Conservation (phyloP, 2,113 vertebrate species). For the Grus americana region DNA sequence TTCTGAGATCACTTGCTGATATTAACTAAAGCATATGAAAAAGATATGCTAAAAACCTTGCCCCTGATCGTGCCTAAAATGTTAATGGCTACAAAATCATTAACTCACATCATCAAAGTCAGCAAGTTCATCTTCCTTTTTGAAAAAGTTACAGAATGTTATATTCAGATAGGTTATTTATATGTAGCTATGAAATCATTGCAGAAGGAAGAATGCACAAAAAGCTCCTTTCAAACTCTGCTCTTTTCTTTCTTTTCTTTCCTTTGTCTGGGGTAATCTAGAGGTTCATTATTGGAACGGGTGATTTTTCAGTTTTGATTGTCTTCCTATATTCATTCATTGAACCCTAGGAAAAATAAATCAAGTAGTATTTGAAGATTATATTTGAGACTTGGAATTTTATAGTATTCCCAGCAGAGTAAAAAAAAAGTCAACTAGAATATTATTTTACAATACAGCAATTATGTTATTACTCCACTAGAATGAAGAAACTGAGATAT, state of each 20-base stretch:
- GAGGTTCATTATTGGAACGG: not conserved
- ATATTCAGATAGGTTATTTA: not conserved
- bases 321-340: not conserved
- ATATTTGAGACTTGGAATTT: not conserved
- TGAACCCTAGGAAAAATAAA: not conserved
- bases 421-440: not conserved
- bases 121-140: not conserved
- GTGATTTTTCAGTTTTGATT: not conserved
- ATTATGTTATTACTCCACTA: not conserved
- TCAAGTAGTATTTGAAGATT: not conserved
- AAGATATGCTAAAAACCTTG: not conserved
- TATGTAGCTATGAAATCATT: not conserved
- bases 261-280: not conserved
- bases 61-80: not conserved
- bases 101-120: not conserved
- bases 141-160: not conserved
- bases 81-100: not conserved
- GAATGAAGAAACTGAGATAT: not conserved
- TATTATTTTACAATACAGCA: not conserved
- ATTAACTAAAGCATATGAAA: not conserved
- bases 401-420: not conserved
- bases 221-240: not conserved
- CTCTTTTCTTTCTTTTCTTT: accelerated
- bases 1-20: not conserved
- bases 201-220: not conserved